Conservation (phyloP, 37 sponge, comb jelly and placozoan genomes). For the Axinella damicornis region DNA sequence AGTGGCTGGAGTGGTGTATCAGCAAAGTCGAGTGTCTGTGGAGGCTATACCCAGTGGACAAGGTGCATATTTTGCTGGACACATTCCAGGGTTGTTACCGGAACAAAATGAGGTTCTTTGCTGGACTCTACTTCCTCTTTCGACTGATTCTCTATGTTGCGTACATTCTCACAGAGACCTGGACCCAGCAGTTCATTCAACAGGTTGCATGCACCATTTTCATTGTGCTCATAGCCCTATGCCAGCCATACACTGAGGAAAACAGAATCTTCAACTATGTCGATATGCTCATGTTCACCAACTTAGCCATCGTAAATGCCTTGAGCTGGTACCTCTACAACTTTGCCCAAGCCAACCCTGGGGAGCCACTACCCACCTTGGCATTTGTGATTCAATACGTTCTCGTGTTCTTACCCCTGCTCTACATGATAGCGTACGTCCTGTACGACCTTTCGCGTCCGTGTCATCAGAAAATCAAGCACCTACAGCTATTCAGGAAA, state of each 20-base stretch:
- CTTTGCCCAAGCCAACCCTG: background rate
- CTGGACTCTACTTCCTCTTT: no score
- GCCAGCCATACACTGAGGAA: conserved; percentile 46
- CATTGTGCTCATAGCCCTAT: conserved; percentile 9
- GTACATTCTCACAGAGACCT: background rate
- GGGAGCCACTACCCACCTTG: background rate
- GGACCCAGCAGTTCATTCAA: conserved; percentile 18
- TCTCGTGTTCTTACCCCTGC: conserved; percentile 34
- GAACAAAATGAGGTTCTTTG: no score
- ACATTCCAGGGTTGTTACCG: no score
- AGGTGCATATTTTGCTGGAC: no score
- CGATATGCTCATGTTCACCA: conserved; percentile 56
- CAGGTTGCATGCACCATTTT: conserved; percentile 3
- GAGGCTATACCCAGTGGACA: no score
- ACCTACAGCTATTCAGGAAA: no score
- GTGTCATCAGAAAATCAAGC: no score
- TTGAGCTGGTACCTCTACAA: conserved; percentile 38
- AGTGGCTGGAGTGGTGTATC: no score
- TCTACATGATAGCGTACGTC: conserved; percentile 46
- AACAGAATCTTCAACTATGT: conserved; percentile 36
- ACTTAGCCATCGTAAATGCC: conserved; percentile 47
- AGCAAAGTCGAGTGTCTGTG: no score
- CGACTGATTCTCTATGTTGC: conserved; percentile 26
- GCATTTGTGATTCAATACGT: conserved; percentile 27
- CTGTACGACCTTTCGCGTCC: no score